A percentile compares a stretch with the other conserved stretches of the same genome.
Evolutionary conservation across 2,113 vertebrate species (phyloP).

Genomic region (Theristicus caerulescens): DNA sequence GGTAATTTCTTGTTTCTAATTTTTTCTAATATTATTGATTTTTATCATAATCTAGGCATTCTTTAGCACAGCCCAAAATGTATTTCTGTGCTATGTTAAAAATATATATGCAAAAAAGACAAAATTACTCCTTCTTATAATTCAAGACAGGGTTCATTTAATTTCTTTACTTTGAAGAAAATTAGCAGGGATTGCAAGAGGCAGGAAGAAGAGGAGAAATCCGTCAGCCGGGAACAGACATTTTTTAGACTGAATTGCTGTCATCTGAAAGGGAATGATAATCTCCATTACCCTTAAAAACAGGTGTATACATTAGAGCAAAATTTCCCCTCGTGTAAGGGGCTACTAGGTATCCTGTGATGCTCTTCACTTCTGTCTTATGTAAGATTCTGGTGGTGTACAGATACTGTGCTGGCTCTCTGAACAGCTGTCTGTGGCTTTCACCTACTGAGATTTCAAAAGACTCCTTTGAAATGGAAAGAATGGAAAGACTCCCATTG

Average conservation of each 20-base stretch:
- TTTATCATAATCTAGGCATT: background rate
- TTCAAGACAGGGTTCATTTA: background rate
- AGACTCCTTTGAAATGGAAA: background rate
- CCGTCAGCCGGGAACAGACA: accelerated
- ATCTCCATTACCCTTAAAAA: background rate
- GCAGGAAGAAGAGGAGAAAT: background rate
- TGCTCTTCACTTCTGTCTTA: background rate
- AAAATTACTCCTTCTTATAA: background rate
- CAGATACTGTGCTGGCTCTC: background rate
- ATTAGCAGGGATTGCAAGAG: background rate
- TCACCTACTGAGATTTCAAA: background rate
- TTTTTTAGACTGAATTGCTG: background rate
- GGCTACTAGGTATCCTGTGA: background rate
- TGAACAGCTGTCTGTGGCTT: background rate
- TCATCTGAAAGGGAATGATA: background rate
- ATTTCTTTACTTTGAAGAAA: background rate
- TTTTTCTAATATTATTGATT: background rate
- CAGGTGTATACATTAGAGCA: background rate
- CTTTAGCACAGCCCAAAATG: background rate
- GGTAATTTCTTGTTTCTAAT: background rate
- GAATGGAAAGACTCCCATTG: background rate
- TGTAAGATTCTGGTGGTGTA: background rate
- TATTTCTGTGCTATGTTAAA: background rate
- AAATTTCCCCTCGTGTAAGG: background rate
- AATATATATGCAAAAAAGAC: background rate